Conservation (phyloP, 2,888 invertebrate genomes). For the Lymantria monacha region DNA sequence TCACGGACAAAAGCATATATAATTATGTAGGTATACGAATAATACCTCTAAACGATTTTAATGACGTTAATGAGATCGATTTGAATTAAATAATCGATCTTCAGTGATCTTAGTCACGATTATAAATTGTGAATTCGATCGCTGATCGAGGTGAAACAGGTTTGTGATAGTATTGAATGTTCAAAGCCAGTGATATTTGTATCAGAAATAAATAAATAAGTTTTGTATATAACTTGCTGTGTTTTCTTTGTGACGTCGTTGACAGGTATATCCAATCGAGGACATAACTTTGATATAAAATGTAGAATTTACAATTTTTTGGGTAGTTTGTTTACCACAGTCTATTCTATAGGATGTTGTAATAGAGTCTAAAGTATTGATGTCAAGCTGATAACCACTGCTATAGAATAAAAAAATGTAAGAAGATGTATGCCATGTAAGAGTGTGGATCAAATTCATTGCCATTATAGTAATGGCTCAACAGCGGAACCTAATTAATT, state of each 20-base stretch:
- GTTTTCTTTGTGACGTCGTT: slow-evolving; percentile 14
- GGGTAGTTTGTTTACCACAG: too few species aligned
- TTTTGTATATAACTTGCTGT: slow-evolving; percentile 27
- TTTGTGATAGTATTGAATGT: slow-evolving; percentile 50
- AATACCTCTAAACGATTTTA: slow-evolving; percentile 40
- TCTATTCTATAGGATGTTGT: too few species aligned
- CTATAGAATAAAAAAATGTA: too few species aligned
- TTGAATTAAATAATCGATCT: slow-evolving; percentile 18
- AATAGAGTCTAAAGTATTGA: too few species aligned
- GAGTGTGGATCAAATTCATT: too few species aligned
- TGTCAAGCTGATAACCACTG: too few species aligned
- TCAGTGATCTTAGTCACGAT: slow-evolving; percentile 70
- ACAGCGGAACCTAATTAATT: too few species aligned
- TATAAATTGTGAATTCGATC: slow-evolving; percentile 66
- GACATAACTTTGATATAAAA: background rate
- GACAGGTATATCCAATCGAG: background rate
- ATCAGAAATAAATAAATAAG: slow-evolving; percentile 45
- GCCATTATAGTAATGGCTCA: too few species aligned
- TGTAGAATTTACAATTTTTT: too few species aligned
- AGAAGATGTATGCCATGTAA: too few species aligned
- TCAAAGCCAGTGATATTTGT: slow-evolving; percentile 48
- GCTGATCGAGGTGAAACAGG: slow-evolving; percentile 45
- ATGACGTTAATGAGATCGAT: slow-evolving; percentile 20
- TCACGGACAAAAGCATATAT: slow-evolving; percentile 21
- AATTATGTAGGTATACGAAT: slow-evolving; percentile 36